Evolutionary conservation across 2,797 vertebrate genomes (phyloP).

Genomic region (Emydoidea blandingii): DNA sequence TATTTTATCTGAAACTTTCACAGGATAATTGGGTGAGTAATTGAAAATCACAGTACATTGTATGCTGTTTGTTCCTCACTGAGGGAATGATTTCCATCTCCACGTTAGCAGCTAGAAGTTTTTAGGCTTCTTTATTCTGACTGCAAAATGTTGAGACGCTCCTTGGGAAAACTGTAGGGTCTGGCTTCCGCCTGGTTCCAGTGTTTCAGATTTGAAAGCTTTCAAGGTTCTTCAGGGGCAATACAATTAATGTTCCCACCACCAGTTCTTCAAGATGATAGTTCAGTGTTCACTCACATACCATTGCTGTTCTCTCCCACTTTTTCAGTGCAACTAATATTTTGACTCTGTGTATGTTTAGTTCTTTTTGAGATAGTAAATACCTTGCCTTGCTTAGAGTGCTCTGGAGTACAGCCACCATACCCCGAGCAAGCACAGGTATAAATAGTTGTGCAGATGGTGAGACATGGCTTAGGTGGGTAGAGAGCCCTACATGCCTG

Average conservation of each 20-base stretch:
- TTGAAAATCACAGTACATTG: neutral
- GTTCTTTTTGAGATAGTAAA: conserved; percentile 69
- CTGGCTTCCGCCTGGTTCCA: conserved; percentile 43
- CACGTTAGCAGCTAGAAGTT: neutral
- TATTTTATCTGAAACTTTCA: conserved; percentile 43
- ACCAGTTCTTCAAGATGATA: conserved; percentile 50
- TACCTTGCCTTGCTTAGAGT: conserved; percentile 59
- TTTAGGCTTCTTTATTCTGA: conserved; percentile 22
- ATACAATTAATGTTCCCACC: conserved; percentile 34
- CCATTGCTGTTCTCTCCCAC: conserved; percentile 67
- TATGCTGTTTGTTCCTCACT: neutral
- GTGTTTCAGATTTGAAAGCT: conserved; percentile 47
- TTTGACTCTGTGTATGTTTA: conserved; percentile 26
- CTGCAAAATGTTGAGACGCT: conserved; percentile 42
- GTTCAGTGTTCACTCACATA: conserved; percentile 36
- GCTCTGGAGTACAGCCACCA: neutral
- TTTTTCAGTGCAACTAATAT: conserved; percentile 49
- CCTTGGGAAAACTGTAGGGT: conserved; percentile 55
- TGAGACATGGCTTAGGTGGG: no score
- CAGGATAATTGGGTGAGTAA: conserved; percentile 43
- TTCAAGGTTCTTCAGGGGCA: conserved; percentile 36
- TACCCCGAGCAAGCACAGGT: neutral
- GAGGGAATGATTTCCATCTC: conserved; percentile 2
- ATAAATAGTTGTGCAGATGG: no score
- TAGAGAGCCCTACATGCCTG: neutral